Base-by-base conservation (phyloP, 92 coral and sea anemone genomes). In the Porites divaricata region DNA sequence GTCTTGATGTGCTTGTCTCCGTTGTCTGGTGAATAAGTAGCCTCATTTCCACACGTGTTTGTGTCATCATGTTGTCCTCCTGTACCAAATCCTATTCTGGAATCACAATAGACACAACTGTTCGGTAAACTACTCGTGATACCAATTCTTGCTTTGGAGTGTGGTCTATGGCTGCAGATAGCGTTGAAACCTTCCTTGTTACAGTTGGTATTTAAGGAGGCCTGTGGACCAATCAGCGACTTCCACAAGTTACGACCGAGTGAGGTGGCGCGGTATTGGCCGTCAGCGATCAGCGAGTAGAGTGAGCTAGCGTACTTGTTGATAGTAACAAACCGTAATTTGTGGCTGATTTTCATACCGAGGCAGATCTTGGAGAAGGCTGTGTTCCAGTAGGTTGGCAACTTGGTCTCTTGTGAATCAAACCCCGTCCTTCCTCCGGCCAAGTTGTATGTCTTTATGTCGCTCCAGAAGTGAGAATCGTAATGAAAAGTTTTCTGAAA, bases 161-260 rank as follows among this genome's bases (percentile, higher is more conserved):
- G 4, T 2, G 2, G 14, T 9, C 0, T 53, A 10, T 7, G 16
- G 15, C 2, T 2, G 4, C 58, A 7, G 0, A 0, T 8, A 0
- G 59, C 59, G 17, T 54, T 54, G 0, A 54, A 54, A 15, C 59
- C 59, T 54, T 54, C 59, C 59, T 54, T 54, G 59, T 54, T 54
- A 54, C 59, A 54, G 59, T 54, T 0, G 59, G 59, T 54, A 0
- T 54, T 0, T 15, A 54, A 9, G 13, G 59, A 54, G 17, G 17
- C 59, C 17, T 13, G 14, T 8, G 17, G 16, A 54, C 59, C 59
- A 54, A 54, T 54, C 17, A 54, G 59, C 12, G 0, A 0, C 58
- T 53, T 53, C 58, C 58, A 53, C 1, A 1, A 0, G 59, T 12
- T 54, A 12, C 59, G 59, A 54, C 59, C 59, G 1, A 54, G 59